Percentiles rank a stretch among this genome's conserved stretches.
Evolutionary conservation across 2,113 vertebrate species (phyloP).

Genomic region (Rousettus leschenaultii): DNA sequence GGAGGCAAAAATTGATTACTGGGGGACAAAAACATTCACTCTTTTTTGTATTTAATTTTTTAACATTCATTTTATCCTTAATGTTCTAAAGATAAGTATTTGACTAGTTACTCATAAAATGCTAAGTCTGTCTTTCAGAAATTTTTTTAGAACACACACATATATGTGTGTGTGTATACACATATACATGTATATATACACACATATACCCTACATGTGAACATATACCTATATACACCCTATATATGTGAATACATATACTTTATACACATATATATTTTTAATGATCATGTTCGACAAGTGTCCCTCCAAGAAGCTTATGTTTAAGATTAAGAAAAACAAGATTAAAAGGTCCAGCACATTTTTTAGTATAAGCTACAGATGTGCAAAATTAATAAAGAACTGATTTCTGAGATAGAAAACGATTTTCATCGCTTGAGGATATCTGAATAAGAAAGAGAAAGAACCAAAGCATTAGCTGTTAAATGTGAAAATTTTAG

Average conservation of each 20-base stretch:
- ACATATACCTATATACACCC: not conserved
- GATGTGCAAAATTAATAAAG: not conserved
- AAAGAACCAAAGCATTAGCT: not conserved
- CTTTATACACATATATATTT: not conserved
- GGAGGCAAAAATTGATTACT: not conserved
- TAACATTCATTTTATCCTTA: not conserved
- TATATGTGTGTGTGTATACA: no score
- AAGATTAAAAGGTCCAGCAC: not conserved
- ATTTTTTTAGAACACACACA: not conserved
- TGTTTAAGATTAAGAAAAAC: not conserved
- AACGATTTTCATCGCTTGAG: not conserved
- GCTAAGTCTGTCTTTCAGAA: not conserved
- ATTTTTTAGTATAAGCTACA: not conserved
- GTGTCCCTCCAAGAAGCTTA: not conserved
- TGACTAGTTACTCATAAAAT: not conserved
- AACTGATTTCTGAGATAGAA: not conserved
- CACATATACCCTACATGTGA: not conserved
- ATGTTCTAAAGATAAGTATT: not conserved
- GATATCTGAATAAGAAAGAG: not conserved
- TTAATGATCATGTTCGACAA: not conserved
- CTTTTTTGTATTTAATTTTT: not conserved
- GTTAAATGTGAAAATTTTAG: not conserved
- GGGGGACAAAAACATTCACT: not conserved
- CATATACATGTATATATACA: not conserved
- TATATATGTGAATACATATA: not conserved